Conservation (phyloP, 2,113 vertebrate species). For the Chauna torquata region DNA sequence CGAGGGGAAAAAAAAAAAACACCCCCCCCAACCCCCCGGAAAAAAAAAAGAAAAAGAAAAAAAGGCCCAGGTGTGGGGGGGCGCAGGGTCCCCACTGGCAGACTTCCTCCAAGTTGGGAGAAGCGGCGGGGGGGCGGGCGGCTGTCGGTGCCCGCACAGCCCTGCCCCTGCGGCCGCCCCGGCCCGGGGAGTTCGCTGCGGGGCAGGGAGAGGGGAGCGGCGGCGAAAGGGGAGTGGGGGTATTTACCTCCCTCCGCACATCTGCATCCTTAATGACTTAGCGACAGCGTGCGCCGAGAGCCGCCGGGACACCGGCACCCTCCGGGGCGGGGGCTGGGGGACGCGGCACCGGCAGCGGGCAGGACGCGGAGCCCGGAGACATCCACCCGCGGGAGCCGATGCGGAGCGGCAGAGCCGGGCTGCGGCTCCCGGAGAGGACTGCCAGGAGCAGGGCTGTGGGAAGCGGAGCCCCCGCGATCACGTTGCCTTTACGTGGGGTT, state of each 20-base stretch:
- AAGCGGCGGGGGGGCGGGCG: background rate
- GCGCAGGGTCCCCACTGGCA: background rate
- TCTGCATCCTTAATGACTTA: slow-evolving; percentile 43
- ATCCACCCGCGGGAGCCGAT: background rate
- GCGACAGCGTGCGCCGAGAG: slow-evolving; percentile 9
- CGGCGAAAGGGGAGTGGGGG: background rate
- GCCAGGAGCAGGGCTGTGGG: background rate
- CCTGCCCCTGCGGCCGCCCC: background rate
- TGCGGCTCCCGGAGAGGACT: background rate
- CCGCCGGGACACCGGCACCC: background rate
- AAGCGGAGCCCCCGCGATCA: slow-evolving; percentile 60
- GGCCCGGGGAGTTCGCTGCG: background rate
- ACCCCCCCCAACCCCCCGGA: background rate
- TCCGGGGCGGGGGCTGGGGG: background rate
- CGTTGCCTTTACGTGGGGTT: slow-evolving; percentile 65
- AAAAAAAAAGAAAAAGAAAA: background rate
- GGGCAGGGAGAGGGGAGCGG: background rate
- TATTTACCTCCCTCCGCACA: slow-evolving; percentile 26
- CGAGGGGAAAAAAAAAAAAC: background rate
- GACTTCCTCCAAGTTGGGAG: background rate
- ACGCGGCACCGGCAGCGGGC: background rate
- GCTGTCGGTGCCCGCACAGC: background rate
- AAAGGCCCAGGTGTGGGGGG: background rate
- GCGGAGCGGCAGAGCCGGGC: background rate
- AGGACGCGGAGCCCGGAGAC: background rate